phyloP scores from a whole-genome alignment of 2,797 vertebrate species.

The Botia kubotai region DNA sequence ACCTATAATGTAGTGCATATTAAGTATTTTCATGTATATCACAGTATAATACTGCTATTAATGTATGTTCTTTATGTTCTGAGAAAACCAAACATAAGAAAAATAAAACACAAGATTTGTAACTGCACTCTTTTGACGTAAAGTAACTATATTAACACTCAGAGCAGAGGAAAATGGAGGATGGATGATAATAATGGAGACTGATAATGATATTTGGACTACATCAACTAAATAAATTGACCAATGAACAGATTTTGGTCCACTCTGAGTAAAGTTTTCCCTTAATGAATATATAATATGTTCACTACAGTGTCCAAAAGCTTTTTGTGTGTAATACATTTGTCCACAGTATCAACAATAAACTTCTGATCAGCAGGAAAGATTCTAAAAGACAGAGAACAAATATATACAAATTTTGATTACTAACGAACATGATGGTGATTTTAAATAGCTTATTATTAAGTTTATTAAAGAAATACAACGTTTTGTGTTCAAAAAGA shows the following conservation, averaged over 20 bases:
- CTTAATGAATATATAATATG: slow-evolving; percentile 81
- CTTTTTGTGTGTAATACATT: slow-evolving; percentile 83
- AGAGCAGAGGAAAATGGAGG: no score
- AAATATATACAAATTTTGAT: background rate
- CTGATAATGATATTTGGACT: background rate
- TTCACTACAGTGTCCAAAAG: slow-evolving; percentile 83
- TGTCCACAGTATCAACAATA: slow-evolving; percentile 80
- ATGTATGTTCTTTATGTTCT: slow-evolving; percentile 64
- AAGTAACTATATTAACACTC: background rate
- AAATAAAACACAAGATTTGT: background rate
- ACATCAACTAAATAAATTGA: slow-evolving; percentile 68
- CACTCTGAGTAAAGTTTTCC: slow-evolving; percentile 70
- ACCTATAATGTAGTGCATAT: no score
- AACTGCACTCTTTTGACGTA: background rate
- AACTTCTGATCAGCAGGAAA: slow-evolving; percentile 76
- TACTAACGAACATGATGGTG: background rate
- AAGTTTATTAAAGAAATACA: background rate
- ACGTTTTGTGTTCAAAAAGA: background rate
- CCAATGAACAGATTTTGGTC: slow-evolving; percentile 83
- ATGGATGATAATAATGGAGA: background rate
- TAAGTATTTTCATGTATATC: no score
- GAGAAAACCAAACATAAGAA: slow-evolving; percentile 14
- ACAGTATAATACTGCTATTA: no score
- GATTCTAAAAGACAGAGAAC: slow-evolving; percentile 68
- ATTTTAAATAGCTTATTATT: background rate